Evolutionary conservation across 2,888 invertebrate species (phyloP), one percentile per base, ranked within the genome.

Genomic region (Hoplodrina blanda): DNA sequence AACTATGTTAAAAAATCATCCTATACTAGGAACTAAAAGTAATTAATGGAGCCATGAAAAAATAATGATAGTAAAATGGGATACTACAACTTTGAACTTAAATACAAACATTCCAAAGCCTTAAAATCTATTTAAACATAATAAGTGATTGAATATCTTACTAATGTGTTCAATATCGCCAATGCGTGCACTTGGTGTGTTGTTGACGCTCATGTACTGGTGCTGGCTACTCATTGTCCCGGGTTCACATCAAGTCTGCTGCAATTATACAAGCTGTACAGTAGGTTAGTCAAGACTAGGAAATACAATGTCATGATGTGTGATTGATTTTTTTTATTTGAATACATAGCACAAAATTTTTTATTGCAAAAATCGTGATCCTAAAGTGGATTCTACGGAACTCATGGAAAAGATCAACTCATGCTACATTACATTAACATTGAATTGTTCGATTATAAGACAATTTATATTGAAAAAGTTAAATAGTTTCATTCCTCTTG

Each of bases 121-220:
- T 41, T 73, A 49, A 49, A 49, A 54, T 20, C 13, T 30, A 73
- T 10, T 50, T 19, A 11, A 49, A 54, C 62, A 44, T 55, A 49
- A 62, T 37, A 62, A 49, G 41, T 63, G 76, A 53, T 53, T 57
- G 46, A 53, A 25, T 57, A 72, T 68, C 95, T 92, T 82, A 96
- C 97, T 96, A 81, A 96, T 96, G 84, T 97, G 95, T 89, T 97
- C 97, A 88, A 97, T 96, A 87, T 97, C 97, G 75, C 97, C 97
- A 50, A 96, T 94, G 67, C 96, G 92, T 67, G 94, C 90, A 89
- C 93, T 90, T 60, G 94, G 83, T 4, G 93, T 89, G 85, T 91
- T 96, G 89, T 94, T 95, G 81, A 92, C 94, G 25, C 95, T 92
- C 96, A 97, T 96, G 81, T 96, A 96, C 87, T 96, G 96, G 85